phyloP scores from a whole-genome alignment of 2,888 invertebrate species.

The Stenodema calcarata region DNA sequence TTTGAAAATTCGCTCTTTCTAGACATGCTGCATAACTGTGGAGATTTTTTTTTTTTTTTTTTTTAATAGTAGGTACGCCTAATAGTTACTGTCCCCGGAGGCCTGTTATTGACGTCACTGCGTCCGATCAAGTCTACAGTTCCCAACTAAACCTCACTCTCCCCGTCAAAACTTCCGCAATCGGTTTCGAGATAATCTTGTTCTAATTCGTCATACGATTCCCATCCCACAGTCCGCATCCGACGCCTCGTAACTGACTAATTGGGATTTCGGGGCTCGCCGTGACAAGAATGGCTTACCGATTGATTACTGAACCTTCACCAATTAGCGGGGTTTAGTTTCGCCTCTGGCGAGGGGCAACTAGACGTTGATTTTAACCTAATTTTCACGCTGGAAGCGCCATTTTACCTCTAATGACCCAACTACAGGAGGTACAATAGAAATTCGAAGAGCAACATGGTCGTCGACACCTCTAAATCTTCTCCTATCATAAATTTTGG shows the following conservation, averaged over 20 bases:
- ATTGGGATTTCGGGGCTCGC: not conserved
- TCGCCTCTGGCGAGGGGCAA: not conserved
- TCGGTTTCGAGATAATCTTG: not conserved
- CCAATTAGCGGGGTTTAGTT: not conserved
- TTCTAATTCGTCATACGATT: not conserved
- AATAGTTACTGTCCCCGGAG: no score
- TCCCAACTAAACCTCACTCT: not conserved
- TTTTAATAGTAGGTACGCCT: no score
- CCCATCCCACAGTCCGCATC: not conserved
- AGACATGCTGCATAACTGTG: no score
- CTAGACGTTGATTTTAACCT: not conserved
- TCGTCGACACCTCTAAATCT: no score
- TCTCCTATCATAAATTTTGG: no score
- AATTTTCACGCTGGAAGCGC: not conserved
- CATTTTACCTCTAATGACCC: not conserved
- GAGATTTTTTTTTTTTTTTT: no score
- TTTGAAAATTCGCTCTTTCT: no score
- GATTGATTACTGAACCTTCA: not conserved
- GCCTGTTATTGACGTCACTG: no score
- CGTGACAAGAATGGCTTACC: not conserved
- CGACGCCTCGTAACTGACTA: not conserved
- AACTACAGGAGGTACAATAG: not conserved
- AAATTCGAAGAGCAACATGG: no score
- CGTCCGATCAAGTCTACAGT: not conserved
- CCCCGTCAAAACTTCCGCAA: not conserved